These are phyloP conservation scores for Lophius piscatorius DNA, from an alignment of 2,113 vertebrate species.

Conservation along the genomic window DNA sequence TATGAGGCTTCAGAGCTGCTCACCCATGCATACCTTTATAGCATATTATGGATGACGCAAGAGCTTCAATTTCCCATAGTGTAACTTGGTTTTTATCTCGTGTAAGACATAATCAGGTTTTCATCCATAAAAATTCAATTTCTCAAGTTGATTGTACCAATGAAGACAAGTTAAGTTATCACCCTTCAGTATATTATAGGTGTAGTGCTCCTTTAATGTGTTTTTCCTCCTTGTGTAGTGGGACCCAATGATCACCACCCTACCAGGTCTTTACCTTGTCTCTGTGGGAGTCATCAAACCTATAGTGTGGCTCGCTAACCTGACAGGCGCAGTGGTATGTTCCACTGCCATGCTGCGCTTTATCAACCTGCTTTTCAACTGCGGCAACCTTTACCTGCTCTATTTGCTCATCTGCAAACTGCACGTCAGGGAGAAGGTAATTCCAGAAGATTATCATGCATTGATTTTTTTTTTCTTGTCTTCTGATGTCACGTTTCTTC, in stretches of 20 bases:
- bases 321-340: constrained; percentile 85
- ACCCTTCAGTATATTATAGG: too few species aligned
- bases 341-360: constrained; percentile 93
- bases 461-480: neutral
- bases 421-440: constrained; percentile 91
- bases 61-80: neutral
- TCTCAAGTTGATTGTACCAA: too few species aligned
- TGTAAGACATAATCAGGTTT: too few species aligned
- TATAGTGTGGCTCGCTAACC: constrained; percentile 85
- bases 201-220: neutral
- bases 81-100: too few species aligned
- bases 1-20: too few species aligned
- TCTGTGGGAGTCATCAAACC: constrained; percentile 92
- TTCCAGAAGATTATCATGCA: fast-evolving
- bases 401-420: constrained; percentile 88
- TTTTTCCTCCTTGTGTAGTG: constrained; percentile 79
- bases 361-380: constrained; percentile 93
- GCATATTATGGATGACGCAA: neutral
- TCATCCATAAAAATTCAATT: too few species aligned
- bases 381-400: constrained; percentile 91
- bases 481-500: neutral
- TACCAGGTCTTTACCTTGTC: constrained; percentile 91
- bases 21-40: too few species aligned
- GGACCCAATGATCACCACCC: constrained; percentile 98
- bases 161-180: too few species aligned